Percentiles rank a stretch among this genome's conserved stretches.
phyloP scores from a whole-genome alignment of 2,888 invertebrate species.

The Aricia artaxerxes region DNA sequence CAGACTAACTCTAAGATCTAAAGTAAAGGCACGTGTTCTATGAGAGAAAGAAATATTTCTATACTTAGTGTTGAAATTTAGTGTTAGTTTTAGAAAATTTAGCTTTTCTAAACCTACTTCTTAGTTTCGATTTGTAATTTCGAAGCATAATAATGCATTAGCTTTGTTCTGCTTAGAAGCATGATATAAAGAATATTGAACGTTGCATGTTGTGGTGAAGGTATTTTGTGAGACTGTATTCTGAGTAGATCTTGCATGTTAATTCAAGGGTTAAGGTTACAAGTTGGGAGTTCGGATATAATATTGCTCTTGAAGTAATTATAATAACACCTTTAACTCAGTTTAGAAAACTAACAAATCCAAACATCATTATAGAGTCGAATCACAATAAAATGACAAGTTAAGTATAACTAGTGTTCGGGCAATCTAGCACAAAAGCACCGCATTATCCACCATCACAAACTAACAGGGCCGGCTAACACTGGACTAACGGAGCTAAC shows the following conservation, averaged over 20 bases:
- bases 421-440: not conserved
- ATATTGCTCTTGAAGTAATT: not conserved
- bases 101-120: slow-evolving; percentile 1
- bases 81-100: not conserved
- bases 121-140: not conserved
- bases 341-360: not conserved
- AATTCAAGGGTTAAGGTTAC: not conserved
- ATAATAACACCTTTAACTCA: not conserved
- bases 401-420: not conserved
- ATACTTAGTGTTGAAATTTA: not conserved
- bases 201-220: not conserved
- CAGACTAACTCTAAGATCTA: not conserved
- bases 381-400: not conserved
- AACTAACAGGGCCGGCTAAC: slow-evolving; percentile 16
- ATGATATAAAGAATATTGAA: not conserved
- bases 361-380: not conserved
- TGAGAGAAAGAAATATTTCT: slow-evolving; percentile 21
- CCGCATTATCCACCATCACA: not conserved
- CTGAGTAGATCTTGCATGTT: not conserved
- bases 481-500: slow-evolving; percentile 32
- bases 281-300: not conserved
- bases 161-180: not conserved
- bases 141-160: not conserved
- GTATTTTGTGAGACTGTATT: not conserved
- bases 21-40: not conserved